phyloP scores from a whole-genome alignment of 2,888 invertebrate species.

The Cephus sareptanus region DNA sequence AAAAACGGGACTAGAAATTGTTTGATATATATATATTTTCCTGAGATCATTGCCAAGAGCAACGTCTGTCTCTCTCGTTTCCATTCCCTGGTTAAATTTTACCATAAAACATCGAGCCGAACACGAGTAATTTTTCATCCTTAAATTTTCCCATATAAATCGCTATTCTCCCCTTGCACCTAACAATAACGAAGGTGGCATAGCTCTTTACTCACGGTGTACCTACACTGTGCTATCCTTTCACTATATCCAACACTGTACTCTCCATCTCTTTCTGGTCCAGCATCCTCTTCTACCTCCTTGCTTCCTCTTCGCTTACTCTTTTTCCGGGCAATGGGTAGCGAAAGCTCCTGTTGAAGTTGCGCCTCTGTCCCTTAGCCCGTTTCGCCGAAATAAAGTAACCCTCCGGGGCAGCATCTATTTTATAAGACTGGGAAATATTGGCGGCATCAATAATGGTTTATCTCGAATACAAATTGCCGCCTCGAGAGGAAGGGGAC shows the following conservation, averaged over 20 bases:
- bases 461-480: conserved; percentile 59
- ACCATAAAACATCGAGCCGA: not conserved
- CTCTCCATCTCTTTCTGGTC: conserved; percentile 6
- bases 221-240: not conserved
- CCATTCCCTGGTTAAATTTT: not conserved
- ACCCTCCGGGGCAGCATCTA: conserved; percentile 46
- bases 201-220: not conserved
- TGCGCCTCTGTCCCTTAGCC: conserved; percentile 12
- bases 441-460: conserved; percentile 61
- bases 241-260: conserved; percentile 10
- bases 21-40: not conserved
- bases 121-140: conserved; percentile 19
- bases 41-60: not conserved
- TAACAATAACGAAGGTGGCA: conserved; percentile 3
- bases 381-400: conserved; percentile 38
- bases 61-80: not conserved
- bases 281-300: not conserved
- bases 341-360: conserved; percentile 11
- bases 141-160: conserved; percentile 41
- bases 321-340: not conserved
- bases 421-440: conserved; percentile 60
- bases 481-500: conserved; percentile 33
- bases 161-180: conserved; percentile 26
- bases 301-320: not conserved
- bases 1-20: not conserved